Conservation (phyloP, 2,888 invertebrate species). For the Ligdia adustata region DNA sequence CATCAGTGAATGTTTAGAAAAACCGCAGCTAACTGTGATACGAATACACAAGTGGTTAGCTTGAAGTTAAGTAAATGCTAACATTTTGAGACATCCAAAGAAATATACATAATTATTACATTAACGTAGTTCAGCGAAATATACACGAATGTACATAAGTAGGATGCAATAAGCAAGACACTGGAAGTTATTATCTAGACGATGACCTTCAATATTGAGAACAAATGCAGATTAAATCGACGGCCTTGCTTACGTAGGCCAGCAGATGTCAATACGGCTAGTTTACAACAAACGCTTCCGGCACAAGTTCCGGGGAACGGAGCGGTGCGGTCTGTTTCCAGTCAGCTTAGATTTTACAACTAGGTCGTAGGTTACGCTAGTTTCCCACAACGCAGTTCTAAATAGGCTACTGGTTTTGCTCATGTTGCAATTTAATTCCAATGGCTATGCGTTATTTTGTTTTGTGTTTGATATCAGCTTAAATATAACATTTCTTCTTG, state of each 20-base stretch:
- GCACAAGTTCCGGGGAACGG: conserved; percentile 13
- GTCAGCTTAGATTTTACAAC: conserved; percentile 11
- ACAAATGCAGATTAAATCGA: not conserved
- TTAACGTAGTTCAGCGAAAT: too few species aligned
- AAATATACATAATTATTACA: too few species aligned
- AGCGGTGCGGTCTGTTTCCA: conserved; percentile 4
- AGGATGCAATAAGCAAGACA: too few species aligned
- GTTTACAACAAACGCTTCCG: conserved; percentile 7
- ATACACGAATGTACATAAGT: too few species aligned
- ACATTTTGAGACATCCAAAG: too few species aligned
- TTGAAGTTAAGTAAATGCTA: too few species aligned
- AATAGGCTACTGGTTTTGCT: not conserved
- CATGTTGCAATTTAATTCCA: not conserved
- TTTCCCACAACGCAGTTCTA: conserved; percentile 3
- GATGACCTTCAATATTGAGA: not conserved
- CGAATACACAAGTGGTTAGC: too few species aligned
- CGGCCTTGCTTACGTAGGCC: not conserved
- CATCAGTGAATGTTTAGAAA: too few species aligned
- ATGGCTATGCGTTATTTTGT: not conserved
- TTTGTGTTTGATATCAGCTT: too few species aligned
- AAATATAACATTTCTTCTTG: too few species aligned
- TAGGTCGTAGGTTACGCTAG: conserved; percentile 7
- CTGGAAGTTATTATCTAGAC: too few species aligned
- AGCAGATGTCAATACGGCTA: conserved; percentile 4
- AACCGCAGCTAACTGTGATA: too few species aligned